phyloP scores from a whole-genome alignment of 2,797 vertebrate species.

The Cyprinella venusta region DNA sequence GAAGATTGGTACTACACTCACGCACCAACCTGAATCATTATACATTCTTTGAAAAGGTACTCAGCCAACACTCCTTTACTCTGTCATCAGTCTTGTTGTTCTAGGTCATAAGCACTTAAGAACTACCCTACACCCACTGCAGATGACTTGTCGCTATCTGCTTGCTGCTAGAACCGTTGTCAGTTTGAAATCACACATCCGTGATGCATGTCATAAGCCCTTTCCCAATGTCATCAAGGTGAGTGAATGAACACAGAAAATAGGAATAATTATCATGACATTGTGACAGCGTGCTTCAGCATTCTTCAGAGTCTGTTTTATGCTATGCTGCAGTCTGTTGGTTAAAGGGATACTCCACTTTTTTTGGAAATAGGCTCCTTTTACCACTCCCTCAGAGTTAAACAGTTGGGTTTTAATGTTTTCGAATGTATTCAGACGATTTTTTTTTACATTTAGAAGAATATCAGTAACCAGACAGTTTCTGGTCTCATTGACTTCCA shows the following conservation, averaged over 20 bases:
- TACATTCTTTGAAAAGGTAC: neutral
- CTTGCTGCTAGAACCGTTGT: constrained; percentile 79
- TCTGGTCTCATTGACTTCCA: no score
- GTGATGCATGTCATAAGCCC: constrained; percentile 76
- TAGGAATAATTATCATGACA: neutral
- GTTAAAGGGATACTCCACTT: no score
- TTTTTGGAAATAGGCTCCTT: no score
- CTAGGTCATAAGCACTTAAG: constrained; percentile 92
- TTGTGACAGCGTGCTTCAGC: neutral
- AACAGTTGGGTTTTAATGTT: no score
- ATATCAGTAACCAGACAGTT: no score
- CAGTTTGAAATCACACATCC: constrained; percentile 79
- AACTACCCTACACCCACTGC: constrained; percentile 79
- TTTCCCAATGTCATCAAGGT: constrained; percentile 83
- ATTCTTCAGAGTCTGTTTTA: neutral
- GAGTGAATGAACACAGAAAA: constrained; percentile 3
- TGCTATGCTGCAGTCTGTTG: no score
- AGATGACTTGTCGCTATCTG: constrained; percentile 89
- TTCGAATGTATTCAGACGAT: no score
- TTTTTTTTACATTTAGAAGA: no score
- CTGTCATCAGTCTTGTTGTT: constrained; percentile 81
- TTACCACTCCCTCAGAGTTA: no score
- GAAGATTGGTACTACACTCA: constrained; percentile 85
- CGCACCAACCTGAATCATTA: neutral
- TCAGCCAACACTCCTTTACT: neutral